Percentiles rank a stretch among this genome's conserved stretches.
Evolutionary conservation across 2,888 invertebrate species (phyloP).

Genomic region (Deroplatys truncata): DNA sequence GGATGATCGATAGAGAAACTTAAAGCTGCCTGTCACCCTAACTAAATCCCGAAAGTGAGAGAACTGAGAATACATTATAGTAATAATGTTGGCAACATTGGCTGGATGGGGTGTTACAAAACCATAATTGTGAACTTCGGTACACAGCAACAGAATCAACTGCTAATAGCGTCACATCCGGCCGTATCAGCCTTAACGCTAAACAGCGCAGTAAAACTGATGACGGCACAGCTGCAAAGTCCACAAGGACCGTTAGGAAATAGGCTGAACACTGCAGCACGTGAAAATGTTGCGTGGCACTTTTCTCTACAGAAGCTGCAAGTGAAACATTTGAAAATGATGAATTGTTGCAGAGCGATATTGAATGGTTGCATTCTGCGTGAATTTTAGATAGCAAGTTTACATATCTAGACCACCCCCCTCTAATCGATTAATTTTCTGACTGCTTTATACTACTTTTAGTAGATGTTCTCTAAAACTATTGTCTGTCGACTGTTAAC

Average conservation of each 20-base stretch:
- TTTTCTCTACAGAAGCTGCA: not conserved
- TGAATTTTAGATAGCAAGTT: too few species aligned
- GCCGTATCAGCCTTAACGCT: not conserved
- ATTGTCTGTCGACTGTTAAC: too few species aligned
- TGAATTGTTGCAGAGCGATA: too few species aligned
- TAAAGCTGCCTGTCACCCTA: too few species aligned
- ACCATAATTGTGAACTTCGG: not conserved
- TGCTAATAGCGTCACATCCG: not conserved
- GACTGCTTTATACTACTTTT: too few species aligned
- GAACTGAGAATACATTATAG: too few species aligned
- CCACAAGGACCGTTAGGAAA: not conserved
- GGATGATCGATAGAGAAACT: too few species aligned
- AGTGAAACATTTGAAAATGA: not conserved
- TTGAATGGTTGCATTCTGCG: too few species aligned
- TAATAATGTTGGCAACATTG: not conserved
- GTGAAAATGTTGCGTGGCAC: not conserved
- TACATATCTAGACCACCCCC: too few species aligned
- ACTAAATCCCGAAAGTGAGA: too few species aligned
- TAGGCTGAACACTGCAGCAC: not conserved
- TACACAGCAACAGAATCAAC: not conserved
- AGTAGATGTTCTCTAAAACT: too few species aligned
- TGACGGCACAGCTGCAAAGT: not conserved
- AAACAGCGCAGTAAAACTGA: not conserved
- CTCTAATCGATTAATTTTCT: too few species aligned
- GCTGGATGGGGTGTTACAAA: not conserved